A percentile compares a stretch with the other conserved stretches of the same genome.
These are phyloP conservation scores for Clarias gariepinus DNA, from an alignment of 2,113 vertebrate genomes.

Conservation along the genomic window DNA sequence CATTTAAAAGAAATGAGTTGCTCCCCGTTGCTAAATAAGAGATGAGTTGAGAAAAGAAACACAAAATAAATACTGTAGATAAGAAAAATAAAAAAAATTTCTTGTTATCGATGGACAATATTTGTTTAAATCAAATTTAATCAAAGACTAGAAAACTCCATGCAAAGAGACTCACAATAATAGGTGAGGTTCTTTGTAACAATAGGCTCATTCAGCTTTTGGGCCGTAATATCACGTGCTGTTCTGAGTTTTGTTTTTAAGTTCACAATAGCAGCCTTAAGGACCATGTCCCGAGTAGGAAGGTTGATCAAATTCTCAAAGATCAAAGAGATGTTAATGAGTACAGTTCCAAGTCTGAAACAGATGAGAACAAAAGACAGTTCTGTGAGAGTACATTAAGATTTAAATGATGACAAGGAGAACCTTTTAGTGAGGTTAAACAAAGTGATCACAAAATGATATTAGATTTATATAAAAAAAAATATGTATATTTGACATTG, in stretches of 20 bases:
- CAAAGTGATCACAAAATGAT: not conserved
- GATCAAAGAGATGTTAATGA: not conserved
- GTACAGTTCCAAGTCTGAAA: not conserved
- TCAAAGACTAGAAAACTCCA: not conserved
- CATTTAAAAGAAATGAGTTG: not conserved
- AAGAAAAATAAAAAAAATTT: not conserved
- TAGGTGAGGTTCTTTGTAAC: rapidly evolving
- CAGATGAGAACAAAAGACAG: not conserved
- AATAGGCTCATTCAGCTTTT: not conserved
- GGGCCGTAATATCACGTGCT: not conserved
- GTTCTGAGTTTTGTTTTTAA: not conserved
- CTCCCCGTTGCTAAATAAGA: not conserved
- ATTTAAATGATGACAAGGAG: not conserved
- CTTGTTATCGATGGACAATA: not conserved
- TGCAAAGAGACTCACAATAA: not conserved
- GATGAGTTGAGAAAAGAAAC: not conserved
- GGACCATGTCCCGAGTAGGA: not conserved
- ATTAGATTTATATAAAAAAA: not conserved
- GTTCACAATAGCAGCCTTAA: not conserved
- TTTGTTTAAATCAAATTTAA: not conserved
- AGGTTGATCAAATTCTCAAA: not conserved
- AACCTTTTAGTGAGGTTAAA: not conserved
- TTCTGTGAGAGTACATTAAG: not conserved
- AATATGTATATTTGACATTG: not conserved
- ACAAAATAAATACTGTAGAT: not conserved